Evolutionary conservation across 2,797 vertebrate species (phyloP).

Genomic region (Okamejei kenojei): DNA sequence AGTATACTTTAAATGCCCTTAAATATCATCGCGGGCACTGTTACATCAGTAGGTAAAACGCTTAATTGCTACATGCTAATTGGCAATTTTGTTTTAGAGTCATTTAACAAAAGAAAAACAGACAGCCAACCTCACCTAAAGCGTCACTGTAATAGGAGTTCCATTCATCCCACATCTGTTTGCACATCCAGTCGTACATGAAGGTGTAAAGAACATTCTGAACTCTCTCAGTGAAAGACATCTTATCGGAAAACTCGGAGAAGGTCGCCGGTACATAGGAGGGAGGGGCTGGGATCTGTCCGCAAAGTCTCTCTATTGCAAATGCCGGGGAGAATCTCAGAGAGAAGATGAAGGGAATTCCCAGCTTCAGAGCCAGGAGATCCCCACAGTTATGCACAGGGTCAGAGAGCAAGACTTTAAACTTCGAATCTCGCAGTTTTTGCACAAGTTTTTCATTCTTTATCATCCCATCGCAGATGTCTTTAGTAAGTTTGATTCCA

Average conservation of each 20-base stretch:
- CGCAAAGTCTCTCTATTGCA: constrained; percentile 48
- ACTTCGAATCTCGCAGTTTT: constrained; percentile 49
- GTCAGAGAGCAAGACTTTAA: constrained; percentile 53
- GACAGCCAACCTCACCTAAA: constrained; percentile 46
- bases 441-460: constrained; percentile 44
- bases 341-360: constrained; percentile 52
- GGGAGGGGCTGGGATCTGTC: constrained; percentile 50
- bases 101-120: neutral
- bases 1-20: neutral
- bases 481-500: neutral
- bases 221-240: constrained; percentile 52
- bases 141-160: constrained; percentile 49
- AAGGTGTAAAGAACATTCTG: constrained; percentile 50
- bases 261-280: constrained; percentile 52
- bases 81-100: no score
- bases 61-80: neutral
- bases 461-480: neutral
- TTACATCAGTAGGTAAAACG: neutral
- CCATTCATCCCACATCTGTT: constrained; percentile 43
- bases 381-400: constrained; percentile 47
- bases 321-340: constrained; percentile 49
- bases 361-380: constrained; percentile 52
- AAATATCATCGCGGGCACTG: no score
- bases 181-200: constrained; percentile 46
- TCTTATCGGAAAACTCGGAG: constrained; percentile 45